A percentile compares a stretch with the other conserved stretches of the same genome.
Conservation (phyloP, 2,888 invertebrate genomes). For the Pandemis corylana region DNA sequence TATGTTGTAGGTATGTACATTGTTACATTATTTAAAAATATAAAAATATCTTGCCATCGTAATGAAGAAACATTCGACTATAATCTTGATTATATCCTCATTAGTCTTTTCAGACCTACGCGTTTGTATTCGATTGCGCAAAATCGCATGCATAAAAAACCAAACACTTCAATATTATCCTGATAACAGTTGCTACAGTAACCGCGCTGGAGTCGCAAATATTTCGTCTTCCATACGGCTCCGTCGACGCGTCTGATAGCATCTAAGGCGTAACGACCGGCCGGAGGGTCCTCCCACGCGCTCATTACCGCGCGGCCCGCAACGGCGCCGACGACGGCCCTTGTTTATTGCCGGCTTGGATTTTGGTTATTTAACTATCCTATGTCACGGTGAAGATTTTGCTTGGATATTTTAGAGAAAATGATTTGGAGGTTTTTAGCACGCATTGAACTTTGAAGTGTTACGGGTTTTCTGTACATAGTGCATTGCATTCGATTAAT, state of each 20-base stretch:
- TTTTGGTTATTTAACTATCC: conserved; percentile 4
- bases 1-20: too few relatives aligned
- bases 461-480: too few relatives aligned
- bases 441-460: too few relatives aligned
- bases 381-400: neutral
- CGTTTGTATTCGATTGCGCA: neutral
- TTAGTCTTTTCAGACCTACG: neutral
- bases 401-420: neutral
- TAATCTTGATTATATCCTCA: neutral
- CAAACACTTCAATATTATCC: neutral
- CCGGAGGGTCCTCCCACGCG: conserved; percentile 58
- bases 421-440: neutral
- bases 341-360: conserved; percentile 18
- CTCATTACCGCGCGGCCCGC: conserved; percentile 51
- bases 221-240: conserved; percentile 10
- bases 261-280: conserved; percentile 39
- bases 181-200: neutral
- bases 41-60: neutral
- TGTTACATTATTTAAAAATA: too few relatives aligned
- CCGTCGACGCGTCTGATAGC: conserved; percentile 21
- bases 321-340: neutral
- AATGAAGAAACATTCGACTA: neutral
- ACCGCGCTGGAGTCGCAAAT: neutral
- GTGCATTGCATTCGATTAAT: too few relatives aligned
- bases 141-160: neutral